phyloP scores from a whole-genome alignment of 64 coral and sea anemone species.

The Actinia equina region DNA sequence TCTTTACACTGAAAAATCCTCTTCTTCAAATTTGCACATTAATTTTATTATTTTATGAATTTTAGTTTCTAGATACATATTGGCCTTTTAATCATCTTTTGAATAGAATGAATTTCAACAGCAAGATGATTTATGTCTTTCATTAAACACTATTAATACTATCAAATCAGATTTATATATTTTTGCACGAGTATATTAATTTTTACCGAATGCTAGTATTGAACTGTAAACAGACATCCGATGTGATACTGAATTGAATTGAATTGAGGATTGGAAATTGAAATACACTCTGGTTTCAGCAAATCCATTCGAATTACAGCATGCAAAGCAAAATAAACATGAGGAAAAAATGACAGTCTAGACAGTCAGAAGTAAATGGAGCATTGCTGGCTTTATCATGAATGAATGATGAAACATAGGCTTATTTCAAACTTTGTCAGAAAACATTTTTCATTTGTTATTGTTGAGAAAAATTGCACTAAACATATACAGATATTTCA shows the following conservation, averaged over 20 bases:
- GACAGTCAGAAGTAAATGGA: not conserved
- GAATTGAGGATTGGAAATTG: too few relatives aligned
- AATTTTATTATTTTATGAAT: not conserved
- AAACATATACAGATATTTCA: too few relatives aligned
- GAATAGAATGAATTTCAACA: too few relatives aligned
- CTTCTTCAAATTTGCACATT: not conserved
- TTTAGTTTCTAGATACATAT: too few relatives aligned
- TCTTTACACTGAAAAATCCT: not conserved
- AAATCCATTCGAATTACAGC: not conserved
- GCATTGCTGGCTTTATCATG: not conserved
- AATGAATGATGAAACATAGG: not conserved
- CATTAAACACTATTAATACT: too few relatives aligned
- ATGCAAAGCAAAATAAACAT: not conserved
- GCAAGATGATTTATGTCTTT: too few relatives aligned
- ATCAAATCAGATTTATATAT: too few relatives aligned
- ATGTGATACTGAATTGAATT: not conserved
- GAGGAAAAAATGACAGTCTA: not conserved
- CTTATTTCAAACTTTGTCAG: too few relatives aligned
- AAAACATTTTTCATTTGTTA: too few relatives aligned
- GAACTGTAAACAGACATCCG: not conserved
- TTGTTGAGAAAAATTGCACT: too few relatives aligned
- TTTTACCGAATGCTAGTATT: not conserved
- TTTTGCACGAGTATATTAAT: not conserved
- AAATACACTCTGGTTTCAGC: not conserved
- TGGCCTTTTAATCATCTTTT: too few relatives aligned